phyloP scores from a whole-genome alignment of 2,888 invertebrate species.

The Lasioglossum zephyrum region DNA sequence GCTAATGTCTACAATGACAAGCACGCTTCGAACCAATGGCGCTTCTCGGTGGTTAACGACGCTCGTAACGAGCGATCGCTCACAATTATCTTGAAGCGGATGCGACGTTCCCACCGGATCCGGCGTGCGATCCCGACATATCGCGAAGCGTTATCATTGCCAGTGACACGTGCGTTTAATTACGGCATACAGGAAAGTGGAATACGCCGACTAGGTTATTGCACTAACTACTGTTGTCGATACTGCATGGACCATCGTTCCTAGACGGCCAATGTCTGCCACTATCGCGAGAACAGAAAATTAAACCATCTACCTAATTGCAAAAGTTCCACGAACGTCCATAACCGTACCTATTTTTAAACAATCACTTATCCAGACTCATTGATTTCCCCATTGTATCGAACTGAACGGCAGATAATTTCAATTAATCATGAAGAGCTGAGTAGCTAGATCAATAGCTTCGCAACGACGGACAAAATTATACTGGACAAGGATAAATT shows the following conservation, averaged over 20 bases:
- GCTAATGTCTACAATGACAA: slow-evolving; percentile 64
- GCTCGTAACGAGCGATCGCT: slow-evolving; percentile 67
- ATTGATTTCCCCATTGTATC: neutral
- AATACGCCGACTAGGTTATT: slow-evolving; percentile 53
- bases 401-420: neutral
- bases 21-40: slow-evolving; percentile 44
- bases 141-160: slow-evolving; percentile 55
- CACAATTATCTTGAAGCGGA: slow-evolving; percentile 66
- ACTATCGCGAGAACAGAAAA: neutral
- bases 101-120: slow-evolving; percentile 43
- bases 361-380: neutral
- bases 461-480: neutral
- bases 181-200: slow-evolving; percentile 53
- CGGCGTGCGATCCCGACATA: slow-evolving; percentile 44
- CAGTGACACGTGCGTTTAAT: slow-evolving; percentile 68
- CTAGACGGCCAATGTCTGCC: neutral
- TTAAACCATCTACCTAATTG: neutral
- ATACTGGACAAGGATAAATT: neutral
- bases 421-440: neutral
- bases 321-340: neutral
- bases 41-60: slow-evolving; percentile 61
- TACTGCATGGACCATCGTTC: slow-evolving; percentile 19
- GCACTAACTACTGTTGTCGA: slow-evolving; percentile 50
- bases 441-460: neutral
- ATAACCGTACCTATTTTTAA: neutral